A percentile compares a stretch with the other conserved stretches of the same genome.
phyloP scores from a whole-genome alignment of 2,888 invertebrate species.

The Drosophila quasianomalipes region DNA sequence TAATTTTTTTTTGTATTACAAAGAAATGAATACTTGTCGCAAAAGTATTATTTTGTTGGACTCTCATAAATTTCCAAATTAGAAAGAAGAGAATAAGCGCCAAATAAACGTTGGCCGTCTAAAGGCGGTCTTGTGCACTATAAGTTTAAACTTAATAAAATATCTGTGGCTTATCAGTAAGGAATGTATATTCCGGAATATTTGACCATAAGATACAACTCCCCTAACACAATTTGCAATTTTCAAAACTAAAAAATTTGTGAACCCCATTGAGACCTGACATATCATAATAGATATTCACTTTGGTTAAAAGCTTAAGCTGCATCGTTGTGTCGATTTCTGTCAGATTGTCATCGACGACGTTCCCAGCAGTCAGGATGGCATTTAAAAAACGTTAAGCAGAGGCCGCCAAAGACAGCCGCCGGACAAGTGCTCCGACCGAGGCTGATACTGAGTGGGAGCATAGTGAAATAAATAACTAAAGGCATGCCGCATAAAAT shows the following conservation, averaged over 20 bases:
- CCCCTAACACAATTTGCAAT: not conserved
- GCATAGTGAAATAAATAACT: conserved; percentile 45
- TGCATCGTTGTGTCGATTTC: not conserved
- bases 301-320: not conserved
- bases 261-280: not conserved
- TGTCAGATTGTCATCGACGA: conserved; percentile 10
- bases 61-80: not conserved
- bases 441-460: not conserved
- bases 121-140: not conserved
- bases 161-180: not conserved
- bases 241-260: not conserved
- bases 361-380: not conserved
- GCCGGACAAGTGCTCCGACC: conserved; percentile 14
- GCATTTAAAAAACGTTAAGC: conserved; percentile 10
- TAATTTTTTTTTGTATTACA: not conserved
- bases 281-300: not conserved
- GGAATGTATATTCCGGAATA: not conserved
- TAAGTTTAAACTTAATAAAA: not conserved
- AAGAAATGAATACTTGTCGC: too few relatives aligned
- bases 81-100: not conserved
- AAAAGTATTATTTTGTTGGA: not conserved
- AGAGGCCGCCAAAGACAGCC: conserved; percentile 39
- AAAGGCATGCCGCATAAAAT: conserved; percentile 59
- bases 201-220: not conserved
- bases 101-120: not conserved